A percentile compares a stretch with the other conserved stretches of the same genome.
Conservation (phyloP, 2,888 invertebrate species). For the Argynnis bischoffii region DNA sequence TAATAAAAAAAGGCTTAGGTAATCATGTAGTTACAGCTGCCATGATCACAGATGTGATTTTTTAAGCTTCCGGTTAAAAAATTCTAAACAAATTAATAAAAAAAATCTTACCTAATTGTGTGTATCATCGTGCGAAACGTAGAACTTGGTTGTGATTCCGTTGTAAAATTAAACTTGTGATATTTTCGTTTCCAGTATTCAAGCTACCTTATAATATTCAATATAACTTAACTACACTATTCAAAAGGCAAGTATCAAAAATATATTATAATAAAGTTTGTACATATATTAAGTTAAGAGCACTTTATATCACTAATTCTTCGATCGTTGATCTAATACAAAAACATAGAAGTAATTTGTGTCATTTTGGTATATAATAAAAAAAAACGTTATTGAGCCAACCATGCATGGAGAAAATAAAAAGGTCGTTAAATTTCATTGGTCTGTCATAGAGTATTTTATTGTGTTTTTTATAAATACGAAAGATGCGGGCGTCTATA, state of each 20-base stretch:
- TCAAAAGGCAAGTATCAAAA: conserved; percentile 28
- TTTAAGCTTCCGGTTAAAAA: neutral
- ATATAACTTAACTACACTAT: conserved; percentile 20
- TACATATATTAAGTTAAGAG: conserved; percentile 58
- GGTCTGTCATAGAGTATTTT: neutral
- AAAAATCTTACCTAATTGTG: conserved; percentile 63
- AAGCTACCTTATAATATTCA: too few relatives aligned
- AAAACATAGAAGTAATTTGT: conserved; percentile 46
- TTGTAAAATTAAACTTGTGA: conserved; percentile 26
- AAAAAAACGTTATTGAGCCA: conserved; percentile 44
- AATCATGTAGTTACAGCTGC: too few relatives aligned
- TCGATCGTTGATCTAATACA: conserved; percentile 44
- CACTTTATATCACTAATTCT: conserved; percentile 55
- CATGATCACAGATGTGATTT: neutral
- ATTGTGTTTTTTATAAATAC: neutral
- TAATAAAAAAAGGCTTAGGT: too few relatives aligned
- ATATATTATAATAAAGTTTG: conserved; percentile 35
- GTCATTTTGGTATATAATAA: conserved; percentile 60
- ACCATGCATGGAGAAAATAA: conserved; percentile 50
- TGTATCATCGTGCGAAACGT: conserved; percentile 72
- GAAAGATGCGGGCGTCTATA: conserved; percentile 38
- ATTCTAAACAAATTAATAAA: neutral
- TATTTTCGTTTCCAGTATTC: conserved; percentile 20
- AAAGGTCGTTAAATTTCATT: conserved; percentile 20
- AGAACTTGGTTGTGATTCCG: conserved; percentile 50